Evolutionary conservation across 2,113 vertebrate genomes (phyloP).

Genomic region (Tautogolabrus adspersus): DNA sequence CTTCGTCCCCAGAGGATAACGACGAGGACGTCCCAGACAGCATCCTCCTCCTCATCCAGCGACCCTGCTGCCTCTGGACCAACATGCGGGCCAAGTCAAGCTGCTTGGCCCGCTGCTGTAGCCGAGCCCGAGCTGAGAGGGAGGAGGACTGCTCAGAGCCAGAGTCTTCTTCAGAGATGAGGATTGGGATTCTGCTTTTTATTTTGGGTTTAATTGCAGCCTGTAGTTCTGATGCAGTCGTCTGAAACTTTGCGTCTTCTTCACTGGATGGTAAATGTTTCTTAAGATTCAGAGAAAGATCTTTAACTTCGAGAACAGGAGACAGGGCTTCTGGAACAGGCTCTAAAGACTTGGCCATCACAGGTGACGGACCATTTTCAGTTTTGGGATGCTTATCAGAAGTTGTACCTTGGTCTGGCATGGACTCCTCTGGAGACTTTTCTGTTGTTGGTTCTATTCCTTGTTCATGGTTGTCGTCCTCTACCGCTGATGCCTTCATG

Average conservation of each 20-base stretch:
- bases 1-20: slow-evolving; percentile 88
- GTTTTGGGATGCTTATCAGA: slow-evolving; percentile 46
- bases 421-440: slow-evolving; percentile 58
- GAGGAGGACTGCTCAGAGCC: slow-evolving; percentile 89
- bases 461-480: slow-evolving; percentile 72
- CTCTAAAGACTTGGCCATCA: slow-evolving; percentile 19
- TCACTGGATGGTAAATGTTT: slow-evolving; percentile 33
- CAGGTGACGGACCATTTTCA: slow-evolving; percentile 46
- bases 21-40: slow-evolving; percentile 90
- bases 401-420: slow-evolving; percentile 27
- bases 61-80: slow-evolving; percentile 90
- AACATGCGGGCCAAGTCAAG: slow-evolving; percentile 88
- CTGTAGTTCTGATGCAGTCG: background rate
- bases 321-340: slow-evolving; percentile 63
- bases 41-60: slow-evolving; percentile 86
- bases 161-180: slow-evolving; percentile 90
- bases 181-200: slow-evolving; percentile 91
- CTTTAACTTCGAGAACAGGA: slow-evolving; percentile 51
- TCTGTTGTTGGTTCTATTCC: slow-evolving; percentile 54
- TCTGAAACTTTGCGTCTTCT: slow-evolving; percentile 12
- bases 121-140: slow-evolving; percentile 74
- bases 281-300: slow-evolving; percentile 58
- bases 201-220: slow-evolving; percentile 56
- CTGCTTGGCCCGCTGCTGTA: slow-evolving; percentile 84
- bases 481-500: slow-evolving; percentile 73